These are phyloP conservation scores for Australoheros facetus DNA, from an alignment of 2,797 vertebrate species.

Conservation along the genomic window DNA sequence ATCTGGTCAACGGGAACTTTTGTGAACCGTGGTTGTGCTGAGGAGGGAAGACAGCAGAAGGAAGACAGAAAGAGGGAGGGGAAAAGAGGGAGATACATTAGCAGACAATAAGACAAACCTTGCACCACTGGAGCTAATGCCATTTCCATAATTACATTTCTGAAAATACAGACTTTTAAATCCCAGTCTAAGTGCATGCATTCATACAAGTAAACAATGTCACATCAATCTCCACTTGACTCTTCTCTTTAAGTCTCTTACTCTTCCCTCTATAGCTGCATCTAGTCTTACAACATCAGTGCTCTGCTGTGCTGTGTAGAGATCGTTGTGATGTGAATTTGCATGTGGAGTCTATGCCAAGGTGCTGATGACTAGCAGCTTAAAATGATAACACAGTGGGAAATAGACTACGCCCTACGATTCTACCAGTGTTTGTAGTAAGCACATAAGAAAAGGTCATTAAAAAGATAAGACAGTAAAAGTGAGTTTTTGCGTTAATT, in stretches of 20 bases:
- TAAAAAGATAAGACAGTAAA: not conserved
- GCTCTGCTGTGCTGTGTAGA: not conserved
- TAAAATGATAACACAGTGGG: conserved; percentile 6
- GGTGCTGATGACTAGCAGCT: conserved; percentile 19
- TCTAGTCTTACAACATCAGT: not conserved
- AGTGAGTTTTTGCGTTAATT: conserved; percentile 7
- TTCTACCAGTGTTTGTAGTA: not conserved
- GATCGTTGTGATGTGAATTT: not conserved
- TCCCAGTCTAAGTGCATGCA: not conserved
- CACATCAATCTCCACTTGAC: not conserved
- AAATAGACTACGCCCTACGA: conserved; percentile 7
- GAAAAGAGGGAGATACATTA: conserved; percentile 16
- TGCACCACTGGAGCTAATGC: conserved; percentile 29
- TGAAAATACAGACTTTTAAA: conserved; percentile 28
- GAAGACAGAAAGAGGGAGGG: not conserved
- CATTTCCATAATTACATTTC: conserved; percentile 59
- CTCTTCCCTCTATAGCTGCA: conserved; percentile 10
- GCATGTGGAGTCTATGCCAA: conserved; percentile 20
- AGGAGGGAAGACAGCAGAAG: not conserved
- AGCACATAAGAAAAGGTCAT: not conserved
- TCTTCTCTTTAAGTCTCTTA: conserved; percentile 13
- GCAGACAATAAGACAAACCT: not conserved
- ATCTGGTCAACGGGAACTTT: conserved; percentile 94
- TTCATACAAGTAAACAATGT: not conserved
- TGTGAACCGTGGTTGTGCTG: conserved; percentile 84